Conservation (phyloP, 2,113 vertebrate species). For the Hirundichthys speculiger region DNA sequence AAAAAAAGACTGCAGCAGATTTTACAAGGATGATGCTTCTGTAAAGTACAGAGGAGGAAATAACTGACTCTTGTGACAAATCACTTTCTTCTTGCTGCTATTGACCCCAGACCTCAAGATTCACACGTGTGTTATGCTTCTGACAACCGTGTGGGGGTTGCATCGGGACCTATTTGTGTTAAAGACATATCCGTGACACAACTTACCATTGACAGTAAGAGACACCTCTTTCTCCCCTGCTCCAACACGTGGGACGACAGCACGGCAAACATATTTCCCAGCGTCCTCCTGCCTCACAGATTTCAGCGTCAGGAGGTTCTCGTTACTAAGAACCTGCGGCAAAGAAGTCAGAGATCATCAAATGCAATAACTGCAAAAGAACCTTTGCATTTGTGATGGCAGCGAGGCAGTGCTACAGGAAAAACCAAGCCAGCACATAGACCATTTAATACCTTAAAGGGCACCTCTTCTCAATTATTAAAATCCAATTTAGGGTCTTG, state of each 20-base stretch:
- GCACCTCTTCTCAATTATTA: slow-evolving; percentile 81
- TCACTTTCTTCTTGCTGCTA: slow-evolving; percentile 36
- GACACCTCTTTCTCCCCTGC: slow-evolving; percentile 94
- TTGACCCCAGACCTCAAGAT: slow-evolving; percentile 47
- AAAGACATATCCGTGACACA: slow-evolving; percentile 21
- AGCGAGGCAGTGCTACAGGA: slow-evolving; percentile 19
- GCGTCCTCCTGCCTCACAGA: slow-evolving; percentile 95
- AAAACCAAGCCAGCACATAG: slow-evolving; percentile 31
- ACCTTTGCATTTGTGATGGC: slow-evolving; percentile 52
- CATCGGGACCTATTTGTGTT: slow-evolving; percentile 15
- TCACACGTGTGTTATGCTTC: slow-evolving; percentile 18
- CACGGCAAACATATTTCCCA: slow-evolving; percentile 95
- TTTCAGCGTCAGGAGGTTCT: slow-evolving; percentile 93
- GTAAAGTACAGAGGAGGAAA: slow-evolving; percentile 26
- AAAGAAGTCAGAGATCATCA: slow-evolving; percentile 53
- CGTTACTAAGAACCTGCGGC: slow-evolving; percentile 94
- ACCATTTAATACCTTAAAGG: slow-evolving; percentile 71
- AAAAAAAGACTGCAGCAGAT: neutral
- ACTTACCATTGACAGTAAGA: slow-evolving; percentile 94
- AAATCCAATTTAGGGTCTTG: slow-evolving; percentile 81
- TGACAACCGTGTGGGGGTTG: slow-evolving; percentile 31
- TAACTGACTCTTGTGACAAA: slow-evolving; percentile 47
- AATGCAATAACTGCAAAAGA: slow-evolving; percentile 35
- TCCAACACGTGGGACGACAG: slow-evolving; percentile 94
- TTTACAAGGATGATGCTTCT: slow-evolving; percentile 2